phyloP scores from a whole-genome alignment of 2,113 vertebrate species.

The Dissostichus mawsoni region DNA sequence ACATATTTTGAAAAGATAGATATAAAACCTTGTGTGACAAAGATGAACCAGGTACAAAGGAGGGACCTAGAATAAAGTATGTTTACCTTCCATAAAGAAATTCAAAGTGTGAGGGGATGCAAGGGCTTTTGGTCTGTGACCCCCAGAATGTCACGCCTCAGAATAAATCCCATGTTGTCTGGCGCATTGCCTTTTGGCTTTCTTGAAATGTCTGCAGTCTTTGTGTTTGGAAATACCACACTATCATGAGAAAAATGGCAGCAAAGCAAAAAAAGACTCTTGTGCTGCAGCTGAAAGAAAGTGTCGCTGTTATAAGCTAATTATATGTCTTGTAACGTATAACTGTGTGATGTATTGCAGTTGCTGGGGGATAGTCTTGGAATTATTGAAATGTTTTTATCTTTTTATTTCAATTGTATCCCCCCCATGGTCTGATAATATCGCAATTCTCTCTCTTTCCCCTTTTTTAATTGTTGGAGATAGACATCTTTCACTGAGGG shows the following conservation, averaged over 20 bases:
- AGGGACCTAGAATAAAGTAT: not conserved
- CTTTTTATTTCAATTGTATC: not conserved
- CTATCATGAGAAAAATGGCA: constrained; percentile 63
- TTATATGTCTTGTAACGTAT: not conserved
- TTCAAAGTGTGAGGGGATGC: not conserved
- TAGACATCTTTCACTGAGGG: not conserved
- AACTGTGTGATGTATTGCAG: not conserved
- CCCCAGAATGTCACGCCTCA: constrained; percentile 37
- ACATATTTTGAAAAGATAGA: not conserved
- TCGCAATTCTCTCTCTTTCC: not conserved
- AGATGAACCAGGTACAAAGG: too few species aligned
- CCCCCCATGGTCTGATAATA: not conserved
- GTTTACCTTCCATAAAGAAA: constrained; percentile 1
- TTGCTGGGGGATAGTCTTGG: not conserved
- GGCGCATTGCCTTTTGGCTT: constrained; percentile 43
- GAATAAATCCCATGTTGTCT: constrained; percentile 26
- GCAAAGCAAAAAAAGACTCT: not conserved
- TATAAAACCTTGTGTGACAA: not conserved
- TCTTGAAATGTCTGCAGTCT: constrained; percentile 51
- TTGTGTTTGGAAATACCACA: constrained; percentile 67
- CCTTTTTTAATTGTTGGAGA: not conserved
- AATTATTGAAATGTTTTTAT: not conserved
- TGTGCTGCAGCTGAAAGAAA: constrained; percentile 4
- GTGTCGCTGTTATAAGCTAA: not conserved
- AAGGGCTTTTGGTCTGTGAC: constrained; percentile 18